Base-by-base conservation (phyloP, 2,888 invertebrate species). In the Idaea aversata region DNA sequence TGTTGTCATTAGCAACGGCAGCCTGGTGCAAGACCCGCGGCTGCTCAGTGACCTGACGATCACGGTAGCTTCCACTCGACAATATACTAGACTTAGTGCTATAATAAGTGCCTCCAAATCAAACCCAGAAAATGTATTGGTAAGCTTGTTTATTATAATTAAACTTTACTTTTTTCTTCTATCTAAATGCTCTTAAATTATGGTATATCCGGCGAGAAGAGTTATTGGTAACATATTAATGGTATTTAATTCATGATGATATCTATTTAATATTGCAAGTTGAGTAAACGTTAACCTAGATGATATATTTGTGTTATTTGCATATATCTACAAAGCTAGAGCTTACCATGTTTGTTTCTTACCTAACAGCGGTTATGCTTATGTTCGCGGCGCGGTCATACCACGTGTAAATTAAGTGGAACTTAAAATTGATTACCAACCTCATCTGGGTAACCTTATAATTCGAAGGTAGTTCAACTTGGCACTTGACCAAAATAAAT, bases 1-100 rank as follows among this genome's bases (percentile, higher is more conserved):
- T 77, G 92, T 92, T 88, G 92, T 86, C 88, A 86, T 73, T 76
- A 83, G 91, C 91, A 91, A 93, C 92, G 84, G 84, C 81, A 85
- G 87, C 83, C 82, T 83, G 80, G 90, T 86, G 91, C 88, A 88
- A 80, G 83, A 78, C 82, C 82, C 81, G 78, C 82, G 81, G 82
- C 82, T 81, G 77, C 79, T 77, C 78, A 81, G 82, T 77, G 76
- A 82, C 75, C 84, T 82, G 82, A 82, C 88, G 87, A 84, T 81
- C 76, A 74, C 79, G 69, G 70, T 76, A 78, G 77, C 87, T 85
- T 88, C 86, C 84, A 86, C 71, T 73, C 73, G 81, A 84, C 82
- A 84, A 83, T 86, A 85, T 74, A 72, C 70, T 78, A 78, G 76
- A 73, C 73, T 47, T 74, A 66, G 60, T 64, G 61, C 65, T 76